Evolutionary conservation across 2,888 invertebrate species (phyloP), one percentile per base, ranked within the genome.

Genomic region (Cheiracanthium punctorium): DNA sequence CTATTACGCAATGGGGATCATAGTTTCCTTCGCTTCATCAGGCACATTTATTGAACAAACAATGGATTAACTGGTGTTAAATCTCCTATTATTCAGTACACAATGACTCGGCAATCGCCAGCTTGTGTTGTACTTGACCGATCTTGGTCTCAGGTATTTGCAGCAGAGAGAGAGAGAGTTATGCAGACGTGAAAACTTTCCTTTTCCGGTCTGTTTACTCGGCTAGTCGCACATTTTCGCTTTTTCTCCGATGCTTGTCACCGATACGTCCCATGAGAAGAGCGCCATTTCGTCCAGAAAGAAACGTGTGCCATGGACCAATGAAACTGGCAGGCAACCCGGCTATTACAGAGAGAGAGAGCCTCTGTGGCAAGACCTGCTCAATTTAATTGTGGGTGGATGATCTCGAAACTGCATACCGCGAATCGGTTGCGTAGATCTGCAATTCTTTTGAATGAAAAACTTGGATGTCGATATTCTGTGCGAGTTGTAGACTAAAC

Each of bases 121-220:
- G 64, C 10, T 8, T n/a, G n/a, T 32, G 32, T 32, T 67, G 67
- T 32, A 32, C 67, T 67, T 67, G 67, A 67, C 67, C 67, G 67
- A 32, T 67, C 32, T 67, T 32, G 32, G 7, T 67, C 30, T 30
- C 7, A 29, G 67, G 17, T 67, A 30, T 30, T 32, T 30, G 67
- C 67, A 67, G n/a, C n/a, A n/a, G n/a, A n/a, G n/a, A n/a, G n/a
- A n/a, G n/a, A n/a, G 14, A 30, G 29, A 71, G 37, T 28, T 65
- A 32, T 75, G 75, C 28, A 65, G 20, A 28, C 33, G 58, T 75
- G 75, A 41, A 75, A 75, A 64, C 17, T 29, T 71, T 32, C 41
- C 17, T 65, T 75, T 75, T 75, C 75, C 65, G 75, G 75, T 75
- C 75, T 75, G 75, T 75, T 75, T 75, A 20, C 24, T 75, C 33